Conservation (phyloP, 2,888 invertebrate genomes). For the Heterodera filipjevi region DNA sequence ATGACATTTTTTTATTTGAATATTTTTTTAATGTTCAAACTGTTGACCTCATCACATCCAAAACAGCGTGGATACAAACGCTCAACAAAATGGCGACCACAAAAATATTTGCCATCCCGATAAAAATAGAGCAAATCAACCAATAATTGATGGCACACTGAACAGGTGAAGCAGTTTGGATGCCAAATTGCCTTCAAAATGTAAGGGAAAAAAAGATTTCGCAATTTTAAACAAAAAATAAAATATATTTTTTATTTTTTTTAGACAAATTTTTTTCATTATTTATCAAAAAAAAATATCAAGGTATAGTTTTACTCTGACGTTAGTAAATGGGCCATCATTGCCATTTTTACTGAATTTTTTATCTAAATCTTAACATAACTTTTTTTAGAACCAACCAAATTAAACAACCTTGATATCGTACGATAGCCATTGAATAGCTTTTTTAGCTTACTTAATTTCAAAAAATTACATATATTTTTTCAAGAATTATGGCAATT, state of each 20-base stretch:
- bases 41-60: slow-evolving; percentile 79
- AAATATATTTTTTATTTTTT: not conserved
- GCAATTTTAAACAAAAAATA: not conserved
- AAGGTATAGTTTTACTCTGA: too few relatives aligned
- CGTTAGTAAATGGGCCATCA: too few relatives aligned
- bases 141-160: slow-evolving; percentile 77
- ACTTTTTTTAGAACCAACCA: too few relatives aligned
- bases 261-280: not conserved
- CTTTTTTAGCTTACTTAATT: too few relatives aligned
- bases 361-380: too few relatives aligned
- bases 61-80: slow-evolving; percentile 78
- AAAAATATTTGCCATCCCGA: slow-evolving; percentile 74
- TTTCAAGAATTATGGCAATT: too few relatives aligned
- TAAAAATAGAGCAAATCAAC: slow-evolving; percentile 83
- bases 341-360: too few relatives aligned
- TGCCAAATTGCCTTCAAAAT: slow-evolving; percentile 74
- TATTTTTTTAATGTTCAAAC: not conserved
- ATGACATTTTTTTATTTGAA: not conserved
- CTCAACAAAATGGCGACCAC: slow-evolving; percentile 71
- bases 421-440: too few relatives aligned
- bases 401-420: too few relatives aligned
- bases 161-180: slow-evolving; percentile 83
- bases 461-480: too few relatives aligned
- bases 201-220: not conserved
- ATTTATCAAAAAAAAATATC: too few relatives aligned